phyloP scores from a whole-genome alignment of 2,888 invertebrate genomes.

The Nymphalis c-album region DNA sequence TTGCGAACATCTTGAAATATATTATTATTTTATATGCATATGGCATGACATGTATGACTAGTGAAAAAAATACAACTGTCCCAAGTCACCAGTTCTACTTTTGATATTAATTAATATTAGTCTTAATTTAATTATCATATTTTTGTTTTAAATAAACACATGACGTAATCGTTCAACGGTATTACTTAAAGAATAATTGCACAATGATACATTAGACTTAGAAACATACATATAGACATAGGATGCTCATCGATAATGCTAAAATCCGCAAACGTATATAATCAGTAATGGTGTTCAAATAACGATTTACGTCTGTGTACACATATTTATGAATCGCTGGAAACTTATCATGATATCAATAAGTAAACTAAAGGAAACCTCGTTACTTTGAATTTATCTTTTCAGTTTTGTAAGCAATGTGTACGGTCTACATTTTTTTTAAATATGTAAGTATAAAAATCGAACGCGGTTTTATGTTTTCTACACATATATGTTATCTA shows the following conservation, averaged over 20 bases:
- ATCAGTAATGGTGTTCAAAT: constrained; percentile 50
- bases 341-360: constrained; percentile 64
- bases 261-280: constrained; percentile 54
- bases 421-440: constrained; percentile 14
- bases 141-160: too few relatives aligned
- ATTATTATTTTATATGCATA: too few relatives aligned
- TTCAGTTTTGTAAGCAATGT: constrained; percentile 36
- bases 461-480: background rate
- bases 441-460: background rate
- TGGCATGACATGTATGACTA: too few relatives aligned
- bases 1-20: too few relatives aligned
- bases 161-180: background rate
- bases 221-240: background rate
- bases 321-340: constrained; percentile 47
- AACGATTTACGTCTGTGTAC: constrained; percentile 44
- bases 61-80: too few relatives aligned
- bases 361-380: constrained; percentile 64
- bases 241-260: constrained; percentile 44
- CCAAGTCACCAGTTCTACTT: too few relatives aligned
- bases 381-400: constrained; percentile 61
- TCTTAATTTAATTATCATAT: too few relatives aligned
- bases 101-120: too few relatives aligned
- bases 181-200: constrained; percentile 9
- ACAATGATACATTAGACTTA: constrained; percentile 21
- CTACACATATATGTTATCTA: too few relatives aligned